Evolutionary conservation across 2,797 vertebrate species (phyloP).

Genomic region (Typhlichthys subterraneus): DNA sequence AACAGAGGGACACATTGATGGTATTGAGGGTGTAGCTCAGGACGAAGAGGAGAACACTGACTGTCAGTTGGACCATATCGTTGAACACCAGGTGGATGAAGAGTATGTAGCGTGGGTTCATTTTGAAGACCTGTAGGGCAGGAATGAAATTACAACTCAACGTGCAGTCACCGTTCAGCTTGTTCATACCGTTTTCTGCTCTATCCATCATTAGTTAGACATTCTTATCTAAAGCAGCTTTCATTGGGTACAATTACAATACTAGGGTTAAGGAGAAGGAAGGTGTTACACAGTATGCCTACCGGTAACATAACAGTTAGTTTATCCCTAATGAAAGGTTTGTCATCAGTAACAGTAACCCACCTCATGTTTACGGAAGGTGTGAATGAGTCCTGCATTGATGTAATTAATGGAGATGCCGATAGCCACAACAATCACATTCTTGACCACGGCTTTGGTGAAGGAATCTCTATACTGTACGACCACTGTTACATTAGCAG

Average conservation of each 20-base stretch:
- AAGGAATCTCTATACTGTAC: conserved; percentile 53
- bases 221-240: too few species aligned
- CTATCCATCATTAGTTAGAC: too few species aligned
- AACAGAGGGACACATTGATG: conserved; percentile 65
- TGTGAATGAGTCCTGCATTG: conserved; percentile 67
- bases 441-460: conserved; percentile 66
- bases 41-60: conserved; percentile 54
- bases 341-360: neutral
- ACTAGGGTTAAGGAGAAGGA: too few species aligned
- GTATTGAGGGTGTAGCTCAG: conserved; percentile 58
- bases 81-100: conserved; percentile 76
- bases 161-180: too few species aligned
- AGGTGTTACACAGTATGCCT: too few species aligned
- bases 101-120: conserved; percentile 75
- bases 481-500: conserved; percentile 33
- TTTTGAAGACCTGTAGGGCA: conserved; percentile 51
- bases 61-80: conserved; percentile 71
- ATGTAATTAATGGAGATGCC: conserved; percentile 71
- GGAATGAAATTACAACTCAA: neutral
- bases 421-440: conserved; percentile 66
- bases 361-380: conserved; percentile 66
- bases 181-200: too few species aligned
- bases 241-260: too few species aligned
- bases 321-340: too few species aligned
- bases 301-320: too few species aligned